These are phyloP conservation scores for Pogonocichla stellata DNA, from an alignment of 2,113 vertebrate genomes.

Conservation along the genomic window DNA sequence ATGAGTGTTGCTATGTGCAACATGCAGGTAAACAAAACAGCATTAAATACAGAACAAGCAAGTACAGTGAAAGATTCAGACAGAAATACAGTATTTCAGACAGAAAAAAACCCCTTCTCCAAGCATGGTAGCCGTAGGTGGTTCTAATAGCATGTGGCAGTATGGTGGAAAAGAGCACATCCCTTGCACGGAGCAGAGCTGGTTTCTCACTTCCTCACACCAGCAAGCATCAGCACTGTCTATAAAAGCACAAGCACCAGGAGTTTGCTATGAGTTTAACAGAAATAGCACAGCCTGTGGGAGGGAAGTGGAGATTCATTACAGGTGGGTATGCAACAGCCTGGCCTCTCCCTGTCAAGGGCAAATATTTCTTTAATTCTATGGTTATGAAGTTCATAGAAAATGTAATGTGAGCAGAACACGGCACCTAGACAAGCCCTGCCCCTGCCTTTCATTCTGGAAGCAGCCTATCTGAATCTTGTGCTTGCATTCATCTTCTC, in stretches of 20 bases:
- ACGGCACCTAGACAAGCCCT: neutral
- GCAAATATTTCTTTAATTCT: neutral
- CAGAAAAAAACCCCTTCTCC: neutral
- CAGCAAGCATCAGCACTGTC: neutral
- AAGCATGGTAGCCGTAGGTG: neutral
- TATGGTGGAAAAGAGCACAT: fast-evolving
- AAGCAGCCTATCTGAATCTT: neutral
- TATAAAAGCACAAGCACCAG: neutral
- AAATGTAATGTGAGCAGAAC: neutral
- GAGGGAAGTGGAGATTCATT: neutral
- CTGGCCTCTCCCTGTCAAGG: neutral
- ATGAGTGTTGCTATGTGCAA: neutral
- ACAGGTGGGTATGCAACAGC: fast-evolving
- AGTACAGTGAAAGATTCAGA: neutral
- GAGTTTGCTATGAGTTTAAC: neutral
- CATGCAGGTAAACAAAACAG: neutral
- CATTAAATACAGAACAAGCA: neutral
- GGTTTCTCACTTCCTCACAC: neutral
- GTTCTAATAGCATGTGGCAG: neutral
- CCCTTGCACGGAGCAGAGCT: neutral
- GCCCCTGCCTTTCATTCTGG: neutral
- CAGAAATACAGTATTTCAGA: neutral
- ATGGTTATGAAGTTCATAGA: neutral
- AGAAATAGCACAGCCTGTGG: neutral
- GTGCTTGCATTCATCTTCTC: neutral